These are phyloP conservation scores for Sebastes elongatus DNA, from an alignment of 2,797 vertebrate genomes.

Conservation along the genomic window DNA sequence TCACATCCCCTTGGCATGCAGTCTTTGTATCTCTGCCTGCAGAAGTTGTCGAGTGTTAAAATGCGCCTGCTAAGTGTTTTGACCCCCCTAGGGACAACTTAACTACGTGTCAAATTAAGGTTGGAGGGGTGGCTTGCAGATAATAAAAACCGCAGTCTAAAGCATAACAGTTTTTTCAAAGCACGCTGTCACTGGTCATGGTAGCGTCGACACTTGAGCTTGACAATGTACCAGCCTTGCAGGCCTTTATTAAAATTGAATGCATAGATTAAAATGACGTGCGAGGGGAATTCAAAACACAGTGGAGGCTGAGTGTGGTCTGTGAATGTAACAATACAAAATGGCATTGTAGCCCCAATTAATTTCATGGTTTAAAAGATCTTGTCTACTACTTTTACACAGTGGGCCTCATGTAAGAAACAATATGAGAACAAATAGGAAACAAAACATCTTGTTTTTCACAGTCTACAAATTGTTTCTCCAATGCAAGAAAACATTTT, in stretches of 20 bases:
- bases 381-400: neutral
- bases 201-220: constrained; percentile 22
- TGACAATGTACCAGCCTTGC: constrained; percentile 28
- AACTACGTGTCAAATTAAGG: constrained; percentile 66
- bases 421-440: neutral
- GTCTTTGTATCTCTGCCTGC: constrained; percentile 49
- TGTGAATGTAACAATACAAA: neutral
- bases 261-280: constrained; percentile 70
- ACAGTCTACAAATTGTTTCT: too few species aligned
- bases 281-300: constrained; percentile 37
- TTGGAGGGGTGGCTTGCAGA: constrained; percentile 40
- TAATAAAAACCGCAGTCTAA: constrained; percentile 60
- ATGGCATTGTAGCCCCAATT: neutral
- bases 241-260: constrained; percentile 73
- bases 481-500: too few species aligned
- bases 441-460: too few species aligned
- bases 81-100: constrained; percentile 64
- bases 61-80: constrained; percentile 60
- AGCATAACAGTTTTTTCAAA: constrained; percentile 12
- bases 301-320: neutral
- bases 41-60: constrained; percentile 54
- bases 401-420: neutral
- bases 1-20: constrained; percentile 4
- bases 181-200: constrained; percentile 32
- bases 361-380: constrained; percentile 10